Evolutionary conservation across 2,888 invertebrate species (phyloP).

Genomic region (Alsophila aescularia): DNA sequence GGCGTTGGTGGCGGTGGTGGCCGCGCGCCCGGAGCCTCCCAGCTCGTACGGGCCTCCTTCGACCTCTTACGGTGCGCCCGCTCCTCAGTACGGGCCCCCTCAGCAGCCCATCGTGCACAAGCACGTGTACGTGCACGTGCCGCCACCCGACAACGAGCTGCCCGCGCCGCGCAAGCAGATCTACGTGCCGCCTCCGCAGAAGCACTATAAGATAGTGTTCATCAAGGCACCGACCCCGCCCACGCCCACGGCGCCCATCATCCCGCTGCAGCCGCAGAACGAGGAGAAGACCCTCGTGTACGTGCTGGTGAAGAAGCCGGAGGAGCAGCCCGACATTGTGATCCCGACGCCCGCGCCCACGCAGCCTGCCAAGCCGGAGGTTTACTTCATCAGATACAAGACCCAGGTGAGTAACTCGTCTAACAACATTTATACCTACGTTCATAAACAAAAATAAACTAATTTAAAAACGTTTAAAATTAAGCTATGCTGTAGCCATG

Average conservation of each 20-base stretch:
- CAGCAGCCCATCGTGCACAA: conserved; percentile 92
- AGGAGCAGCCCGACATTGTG: conserved; percentile 91
- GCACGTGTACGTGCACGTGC: conserved; percentile 95
- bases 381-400: conserved; percentile 95
- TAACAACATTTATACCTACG: not conserved
- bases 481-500: too few species aligned
- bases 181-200: conserved; percentile 86
- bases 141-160: conserved; percentile 93
- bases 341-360: conserved; percentile 93
- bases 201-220: conserved; percentile 94
- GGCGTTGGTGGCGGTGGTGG: conserved; percentile 71
- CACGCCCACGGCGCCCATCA: conserved; percentile 85
- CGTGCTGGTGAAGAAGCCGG: conserved; percentile 94
- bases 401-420: conserved; percentile 86
- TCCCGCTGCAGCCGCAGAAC: conserved; percentile 90
- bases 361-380: conserved; percentile 94
- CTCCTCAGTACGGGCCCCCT: conserved; percentile 88
- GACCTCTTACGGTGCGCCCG: conserved; percentile 77
- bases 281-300: conserved; percentile 96
- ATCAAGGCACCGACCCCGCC: conserved; percentile 89
- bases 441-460: too few species aligned
- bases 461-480: too few species aligned
- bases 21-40: conserved; percentile 84
- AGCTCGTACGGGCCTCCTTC: conserved; percentile 85
- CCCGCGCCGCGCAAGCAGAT: conserved; percentile 85